These are phyloP conservation scores for Bombus pascuorum DNA, from an alignment of 1,140 invertebrate species.

Conservation along the genomic window DNA sequence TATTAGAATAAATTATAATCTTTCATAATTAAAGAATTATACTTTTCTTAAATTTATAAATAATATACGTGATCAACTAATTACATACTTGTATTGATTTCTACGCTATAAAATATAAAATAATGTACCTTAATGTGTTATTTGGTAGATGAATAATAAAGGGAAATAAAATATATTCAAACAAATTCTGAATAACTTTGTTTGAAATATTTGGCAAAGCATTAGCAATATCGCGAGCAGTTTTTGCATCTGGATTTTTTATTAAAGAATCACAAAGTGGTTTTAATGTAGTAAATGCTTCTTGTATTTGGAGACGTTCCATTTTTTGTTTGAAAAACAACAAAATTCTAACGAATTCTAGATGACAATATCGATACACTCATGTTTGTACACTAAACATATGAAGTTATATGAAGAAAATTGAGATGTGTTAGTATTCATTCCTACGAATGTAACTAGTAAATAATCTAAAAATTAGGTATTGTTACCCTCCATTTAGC, in stretches of 20 bases:
- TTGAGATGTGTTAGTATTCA: background rate
- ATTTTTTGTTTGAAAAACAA: constrained; percentile 46
- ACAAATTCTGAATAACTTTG: constrained; percentile 80
- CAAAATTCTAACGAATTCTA: background rate
- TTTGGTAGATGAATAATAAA: constrained; percentile 81
- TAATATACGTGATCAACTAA: background rate
- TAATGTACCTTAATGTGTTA: constrained; percentile 78
- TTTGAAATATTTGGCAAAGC: constrained; percentile 73
- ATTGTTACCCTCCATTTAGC: background rate
- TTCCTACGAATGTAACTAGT: background rate
- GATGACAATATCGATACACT: background rate
- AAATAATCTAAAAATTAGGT: background rate
- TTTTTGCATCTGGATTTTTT: constrained; percentile 77
- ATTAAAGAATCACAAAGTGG: constrained; percentile 82
- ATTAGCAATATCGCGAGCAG: constrained; percentile 69
- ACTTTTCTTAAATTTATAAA: background rate
- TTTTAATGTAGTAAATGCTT: constrained; percentile 81
- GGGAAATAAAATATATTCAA: constrained; percentile 82
- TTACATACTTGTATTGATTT: background rate
- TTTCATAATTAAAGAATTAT: background rate
- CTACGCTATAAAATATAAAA: constrained; percentile 55
- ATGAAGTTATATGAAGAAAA: background rate
- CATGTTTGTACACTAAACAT: background rate
- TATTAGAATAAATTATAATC: background rate
- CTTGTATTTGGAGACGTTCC: constrained; percentile 58